Evolutionary conservation across 2,113 vertebrate genomes (phyloP).

Genomic region (Poicephalus meyeri): DNA sequence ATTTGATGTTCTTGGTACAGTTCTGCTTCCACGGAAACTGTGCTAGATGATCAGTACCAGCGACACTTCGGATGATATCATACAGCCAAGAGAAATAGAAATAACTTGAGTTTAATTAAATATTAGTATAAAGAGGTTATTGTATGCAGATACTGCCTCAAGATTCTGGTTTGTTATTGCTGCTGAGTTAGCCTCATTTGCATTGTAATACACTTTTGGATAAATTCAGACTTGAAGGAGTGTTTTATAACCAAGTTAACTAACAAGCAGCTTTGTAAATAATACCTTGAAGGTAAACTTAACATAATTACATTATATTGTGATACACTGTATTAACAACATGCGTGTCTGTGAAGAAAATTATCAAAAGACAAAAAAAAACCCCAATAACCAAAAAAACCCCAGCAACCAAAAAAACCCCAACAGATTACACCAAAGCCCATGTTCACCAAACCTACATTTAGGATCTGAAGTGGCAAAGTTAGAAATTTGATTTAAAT

Average conservation of each 20-base stretch:
- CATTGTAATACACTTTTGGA: background rate
- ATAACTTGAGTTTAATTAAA: background rate
- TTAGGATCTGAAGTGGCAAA: background rate
- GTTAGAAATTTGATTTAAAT: background rate
- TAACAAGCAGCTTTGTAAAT: background rate
- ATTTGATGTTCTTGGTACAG: background rate
- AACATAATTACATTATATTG: background rate
- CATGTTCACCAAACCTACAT: background rate
- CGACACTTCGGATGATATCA: background rate
- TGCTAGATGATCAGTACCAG: background rate
- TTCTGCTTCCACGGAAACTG: background rate
- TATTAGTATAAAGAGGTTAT: background rate
- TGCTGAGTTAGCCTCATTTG: background rate
- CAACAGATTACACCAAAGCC: background rate
- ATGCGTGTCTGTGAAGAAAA: background rate
- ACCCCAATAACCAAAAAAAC: too few relatives aligned
- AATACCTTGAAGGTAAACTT: background rate
- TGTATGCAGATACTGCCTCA: background rate
- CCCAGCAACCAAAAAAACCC: background rate
- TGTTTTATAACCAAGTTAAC: background rate
- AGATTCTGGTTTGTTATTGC: background rate
- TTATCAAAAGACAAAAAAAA: background rate
- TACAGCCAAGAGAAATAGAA: background rate
- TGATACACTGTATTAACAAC: background rate
- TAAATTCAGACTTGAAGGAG: background rate